Conservation (phyloP, 2,888 invertebrate genomes). For the Blomia tropicalis region DNA sequence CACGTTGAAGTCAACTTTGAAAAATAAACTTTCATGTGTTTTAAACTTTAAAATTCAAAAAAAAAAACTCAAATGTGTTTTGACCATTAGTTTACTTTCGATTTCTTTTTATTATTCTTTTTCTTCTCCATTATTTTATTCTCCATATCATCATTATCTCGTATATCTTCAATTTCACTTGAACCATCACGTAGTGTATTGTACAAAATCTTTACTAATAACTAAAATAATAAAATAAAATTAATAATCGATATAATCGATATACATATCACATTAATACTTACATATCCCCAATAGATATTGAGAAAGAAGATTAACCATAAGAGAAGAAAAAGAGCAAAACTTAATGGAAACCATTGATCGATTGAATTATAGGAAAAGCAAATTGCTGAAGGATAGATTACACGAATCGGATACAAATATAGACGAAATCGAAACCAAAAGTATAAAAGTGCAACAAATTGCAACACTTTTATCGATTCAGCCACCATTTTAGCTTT, state of each 20-base stretch:
- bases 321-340: neutral
- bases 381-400: neutral
- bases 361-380: neutral
- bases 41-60: neutral
- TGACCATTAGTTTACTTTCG: neutral
- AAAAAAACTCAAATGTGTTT: neutral
- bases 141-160: neutral
- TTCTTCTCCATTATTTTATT: neutral
- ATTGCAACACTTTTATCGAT: neutral
- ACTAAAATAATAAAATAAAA: neutral
- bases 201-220: neutral
- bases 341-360: neutral
- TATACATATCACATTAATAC: neutral
- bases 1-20: too few species aligned
- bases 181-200: neutral
- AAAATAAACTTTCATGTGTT: neutral
- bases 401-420: neutral
- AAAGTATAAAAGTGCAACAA: neutral
- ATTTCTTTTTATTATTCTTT: neutral
- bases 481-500: neutral
- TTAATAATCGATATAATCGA: neutral
- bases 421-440: slow-evolving; percentile 3
- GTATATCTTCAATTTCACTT: neutral
- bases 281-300: neutral
- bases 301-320: neutral